A percentile compares a stretch with the other conserved stretches of the same genome.
These are phyloP conservation scores for Labeo rohita DNA, from an alignment of 2,113 vertebrate genomes.

Conservation along the genomic window DNA sequence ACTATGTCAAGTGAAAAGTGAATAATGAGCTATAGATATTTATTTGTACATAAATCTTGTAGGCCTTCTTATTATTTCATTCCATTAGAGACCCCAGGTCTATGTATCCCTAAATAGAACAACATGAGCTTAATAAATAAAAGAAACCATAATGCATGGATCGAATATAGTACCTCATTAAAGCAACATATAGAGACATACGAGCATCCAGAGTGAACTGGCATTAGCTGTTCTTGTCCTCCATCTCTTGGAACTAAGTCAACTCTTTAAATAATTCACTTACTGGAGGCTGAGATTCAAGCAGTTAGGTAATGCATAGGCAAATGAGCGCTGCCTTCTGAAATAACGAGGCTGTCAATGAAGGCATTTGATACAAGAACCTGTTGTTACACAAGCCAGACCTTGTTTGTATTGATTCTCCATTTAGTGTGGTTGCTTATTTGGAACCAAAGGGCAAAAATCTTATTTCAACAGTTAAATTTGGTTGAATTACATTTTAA, in stretches of 20 bases:
- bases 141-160: background rate
- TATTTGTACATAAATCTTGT: background rate
- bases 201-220: background rate
- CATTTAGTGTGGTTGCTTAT: background rate
- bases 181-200: background rate
- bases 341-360: conserved; percentile 42
- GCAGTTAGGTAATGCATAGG: conserved; percentile 27
- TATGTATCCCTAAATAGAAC: background rate
- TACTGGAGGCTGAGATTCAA: conserved; percentile 13
- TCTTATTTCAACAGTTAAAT: conserved; percentile 23
- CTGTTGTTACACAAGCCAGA: conserved; percentile 28
- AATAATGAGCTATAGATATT: background rate
- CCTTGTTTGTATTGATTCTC: conserved; percentile 30
- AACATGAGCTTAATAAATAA: background rate
- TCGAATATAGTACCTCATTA: background rate
- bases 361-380: background rate
- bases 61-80: background rate
- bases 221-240: conserved; percentile 30
- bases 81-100: background rate
- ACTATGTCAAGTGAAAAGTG: background rate
- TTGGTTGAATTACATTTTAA: conserved; percentile 14
- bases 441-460: conserved; percentile 15
- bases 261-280: conserved; percentile 45
- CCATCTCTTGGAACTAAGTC: conserved; percentile 10
- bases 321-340: conserved; percentile 21